Percentiles rank a stretch among this genome's conserved stretches.
phyloP scores from a whole-genome alignment of 2,888 invertebrate species.

The Timandra comae region DNA sequence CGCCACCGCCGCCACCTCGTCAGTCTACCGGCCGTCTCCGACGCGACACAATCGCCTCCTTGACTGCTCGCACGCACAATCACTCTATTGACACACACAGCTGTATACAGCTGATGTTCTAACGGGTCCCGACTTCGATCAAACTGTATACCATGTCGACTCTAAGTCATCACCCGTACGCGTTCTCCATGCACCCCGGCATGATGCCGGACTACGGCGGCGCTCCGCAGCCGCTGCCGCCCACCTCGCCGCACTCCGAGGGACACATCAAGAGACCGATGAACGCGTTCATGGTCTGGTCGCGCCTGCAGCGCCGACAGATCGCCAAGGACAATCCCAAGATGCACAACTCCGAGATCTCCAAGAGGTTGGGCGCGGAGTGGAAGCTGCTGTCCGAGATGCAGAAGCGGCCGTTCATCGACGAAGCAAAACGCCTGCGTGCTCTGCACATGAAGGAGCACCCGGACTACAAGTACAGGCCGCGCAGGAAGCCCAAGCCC shows the following conservation, averaged over 20 bases:
- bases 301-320: constrained; percentile 91
- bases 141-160: constrained; percentile 59
- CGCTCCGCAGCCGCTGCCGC: constrained; percentile 61
- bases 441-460: constrained; percentile 94
- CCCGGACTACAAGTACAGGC: constrained; percentile 93
- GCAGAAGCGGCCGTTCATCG: constrained; percentile 95
- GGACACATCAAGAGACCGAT: constrained; percentile 96
- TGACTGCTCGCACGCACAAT: constrained; percentile 53
- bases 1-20: constrained; percentile 41
- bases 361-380: constrained; percentile 93
- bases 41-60: constrained; percentile 62
- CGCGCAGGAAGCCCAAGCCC: constrained; percentile 89
- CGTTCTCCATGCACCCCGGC: constrained; percentile 70
- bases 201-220: constrained; percentile 68
- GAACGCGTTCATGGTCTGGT: constrained; percentile 99
- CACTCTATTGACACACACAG: constrained; percentile 62
- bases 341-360: constrained; percentile 94
- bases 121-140: constrained; percentile 33
- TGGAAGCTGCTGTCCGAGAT: constrained; percentile 93
- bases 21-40: constrained; percentile 69
- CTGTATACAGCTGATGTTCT: constrained; percentile 52
- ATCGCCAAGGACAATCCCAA: constrained; percentile 96
- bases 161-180: constrained; percentile 71
- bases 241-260: constrained; percentile 74
- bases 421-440: constrained; percentile 93